phyloP scores from a whole-genome alignment of 2,888 invertebrate species.

The Chesias legatella region DNA sequence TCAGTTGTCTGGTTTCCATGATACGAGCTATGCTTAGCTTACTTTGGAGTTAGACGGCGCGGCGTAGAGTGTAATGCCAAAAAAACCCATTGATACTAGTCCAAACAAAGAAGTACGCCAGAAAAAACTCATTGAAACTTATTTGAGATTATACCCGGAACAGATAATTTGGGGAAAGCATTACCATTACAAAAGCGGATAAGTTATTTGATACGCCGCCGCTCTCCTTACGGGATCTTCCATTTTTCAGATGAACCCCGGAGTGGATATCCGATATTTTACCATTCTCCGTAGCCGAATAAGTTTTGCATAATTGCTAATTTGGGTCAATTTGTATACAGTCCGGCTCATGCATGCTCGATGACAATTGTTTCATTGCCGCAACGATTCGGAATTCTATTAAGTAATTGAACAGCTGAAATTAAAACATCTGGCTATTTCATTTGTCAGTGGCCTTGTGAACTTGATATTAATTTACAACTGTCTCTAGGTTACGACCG shows the following conservation, averaged over 20 bases:
- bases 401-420: slow-evolving; percentile 20
- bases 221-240: slow-evolving; percentile 46
- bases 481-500: slow-evolving; percentile 8
- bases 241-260: slow-evolving; percentile 55
- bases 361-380: slow-evolving; percentile 20
- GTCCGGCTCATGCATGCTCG: slow-evolving; percentile 30
- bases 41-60: too few species aligned
- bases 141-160: slow-evolving; percentile 58
- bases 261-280: slow-evolving; percentile 51
- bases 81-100: too few species aligned
- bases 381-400: slow-evolving; percentile 17
- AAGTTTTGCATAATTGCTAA: slow-evolving; percentile 50
- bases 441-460: slow-evolving; percentile 9
- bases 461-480: slow-evolving; percentile 4
- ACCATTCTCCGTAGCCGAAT: slow-evolving; percentile 26
- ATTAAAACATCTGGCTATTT: slow-evolving; percentile 15
- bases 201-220: slow-evolving; percentile 69
- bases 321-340: slow-evolving; percentile 47
- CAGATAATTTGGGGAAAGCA: slow-evolving; percentile 61
- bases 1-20: too few species aligned
- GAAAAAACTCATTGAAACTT: slow-evolving; percentile 35
- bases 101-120: slow-evolving; percentile 28
- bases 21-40: too few species aligned
- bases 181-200: slow-evolving; percentile 73
- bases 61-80: too few species aligned